Base-by-base conservation (phyloP, 2,113 vertebrate genomes). In the Neopipo cinnamomea region DNA sequence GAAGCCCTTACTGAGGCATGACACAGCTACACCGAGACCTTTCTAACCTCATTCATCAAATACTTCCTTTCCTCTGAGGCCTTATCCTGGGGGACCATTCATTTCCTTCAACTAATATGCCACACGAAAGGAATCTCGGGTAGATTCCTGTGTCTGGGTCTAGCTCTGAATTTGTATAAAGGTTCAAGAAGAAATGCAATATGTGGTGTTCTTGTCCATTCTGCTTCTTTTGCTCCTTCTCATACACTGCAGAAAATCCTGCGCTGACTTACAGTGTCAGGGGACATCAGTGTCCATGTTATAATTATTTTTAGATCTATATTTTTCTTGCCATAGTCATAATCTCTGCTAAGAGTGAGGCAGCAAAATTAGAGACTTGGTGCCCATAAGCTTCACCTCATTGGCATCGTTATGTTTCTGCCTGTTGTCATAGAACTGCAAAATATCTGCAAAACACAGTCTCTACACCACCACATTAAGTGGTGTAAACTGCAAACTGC, bases 21-120 rank as follows among this genome's bases (percentile, higher is more conserved):
- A 97, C 93, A 96, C 94, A 93, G 83, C 91, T 89, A 94, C 88
- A 78, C 50, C 0, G 41, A 96, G 96, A 83, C 79, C 83, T 96
- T 91, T 95, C 82, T 63, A 52, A 94, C 93, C 95, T 97, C 91
- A 94, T 94, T 89, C 93, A 96, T 96, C 93, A 91, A 79, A 89
- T 55, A 37, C 87, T 97, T 97, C 96, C 95, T 96, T 95, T 90
- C 91, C 88, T 93, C 91, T 55, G 89, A 83, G 65, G 85, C 73
- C 84, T 80, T 94, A 73, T 97, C 73, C 93, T 61, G 4, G 71
- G 90, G 94, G 91, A 91, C 92, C 72, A 79, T 81, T 88, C 89
- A 85, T 96, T 97, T 97, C 93, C 93, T 93, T 91, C 90, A 77
- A 81, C 53, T 90, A 95, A 93, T 94, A 87, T 93, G 63, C 71